Conservation (phyloP, 2,113 vertebrate genomes). For the Alethe castanea region DNA sequence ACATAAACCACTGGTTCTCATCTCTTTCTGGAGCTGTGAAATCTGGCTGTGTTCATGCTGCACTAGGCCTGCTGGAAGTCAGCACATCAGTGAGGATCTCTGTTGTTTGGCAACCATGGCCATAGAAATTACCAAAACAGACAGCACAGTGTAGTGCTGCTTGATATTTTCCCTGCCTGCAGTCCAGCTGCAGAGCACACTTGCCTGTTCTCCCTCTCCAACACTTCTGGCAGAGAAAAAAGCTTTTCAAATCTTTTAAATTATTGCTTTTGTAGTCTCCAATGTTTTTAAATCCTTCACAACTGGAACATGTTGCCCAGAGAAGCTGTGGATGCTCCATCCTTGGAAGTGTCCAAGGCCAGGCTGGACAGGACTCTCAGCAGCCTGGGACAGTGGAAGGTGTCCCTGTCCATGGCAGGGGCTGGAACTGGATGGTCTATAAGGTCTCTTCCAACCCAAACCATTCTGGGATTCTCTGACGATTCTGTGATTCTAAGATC, state of each 20-base stretch:
- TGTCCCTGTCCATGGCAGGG: background rate
- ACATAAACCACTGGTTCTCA: background rate
- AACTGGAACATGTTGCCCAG: background rate
- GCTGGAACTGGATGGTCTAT: background rate
- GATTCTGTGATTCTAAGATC: background rate
- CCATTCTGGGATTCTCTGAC: background rate
- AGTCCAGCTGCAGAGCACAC: background rate
- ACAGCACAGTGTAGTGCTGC: background rate
- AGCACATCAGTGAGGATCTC: background rate
- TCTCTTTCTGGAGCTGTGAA: conserved; percentile 18
- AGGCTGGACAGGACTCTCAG: background rate
- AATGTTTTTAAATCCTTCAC: background rate
- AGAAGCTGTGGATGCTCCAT: background rate
- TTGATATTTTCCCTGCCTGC: background rate
- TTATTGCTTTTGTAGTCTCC: background rate
- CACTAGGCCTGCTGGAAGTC: background rate
- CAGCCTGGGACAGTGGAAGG: fast-evolving
- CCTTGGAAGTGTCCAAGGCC: background rate
- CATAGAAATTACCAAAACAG: background rate
- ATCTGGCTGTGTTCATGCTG: background rate
- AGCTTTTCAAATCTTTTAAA: background rate
- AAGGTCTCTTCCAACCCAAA: background rate
- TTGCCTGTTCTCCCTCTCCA: background rate
- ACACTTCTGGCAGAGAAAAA: background rate
- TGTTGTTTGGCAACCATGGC: background rate